Evolutionary conservation across 2,113 vertebrate species (phyloP), one percentile per base, ranked within the genome.

Genomic region (Romanogobio albipinnatus): DNA sequence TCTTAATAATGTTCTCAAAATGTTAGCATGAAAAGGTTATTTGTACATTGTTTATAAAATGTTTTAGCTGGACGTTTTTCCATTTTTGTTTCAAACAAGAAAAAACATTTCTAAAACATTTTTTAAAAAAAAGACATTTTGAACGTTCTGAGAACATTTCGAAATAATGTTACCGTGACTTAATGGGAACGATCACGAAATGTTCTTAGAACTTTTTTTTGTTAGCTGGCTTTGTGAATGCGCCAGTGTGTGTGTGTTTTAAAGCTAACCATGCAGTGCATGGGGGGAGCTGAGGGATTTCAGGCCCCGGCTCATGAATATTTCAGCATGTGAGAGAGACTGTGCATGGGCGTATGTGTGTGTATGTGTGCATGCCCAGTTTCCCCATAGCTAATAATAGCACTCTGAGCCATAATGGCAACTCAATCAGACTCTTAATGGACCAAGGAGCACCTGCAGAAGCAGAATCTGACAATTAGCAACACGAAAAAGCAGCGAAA

Each of bases 281-380:
- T 71, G 62, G 84, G 53, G 78, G 84, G 87, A 90, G 88, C 76
- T 84, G 86, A 49, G 61, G 58, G 36, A 86, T 83, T 90, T 87
- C n/a, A 89, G 89, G 89, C 87, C 88, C 89, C 73, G 84, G 77
- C 89, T 93, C 84, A 92, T 94, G 90, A 94, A 94, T 93, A 91
- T 94, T 94, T 94, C 86, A 93, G 91, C 90, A 43, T 73, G 22
- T 62, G 45, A 85, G 11, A 85, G 36, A 80, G 17, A 43, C 45
- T 33, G 75, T 29, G 64, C 53, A 71, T 33, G 61, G 49, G 49
- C 22, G 33, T 39, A 58, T 85, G 75, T 39, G 24, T 75, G 17
- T 26, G 36, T 43, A 73, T 59, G n/a, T 56, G 15, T 79, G 59
- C 51, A 76, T 76, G 22, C 15, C 14, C 29, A 68, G 62, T 68